These are phyloP conservation scores for Euphydryas editha DNA, from an alignment of 2,888 invertebrate genomes.

Conservation along the genomic window DNA sequence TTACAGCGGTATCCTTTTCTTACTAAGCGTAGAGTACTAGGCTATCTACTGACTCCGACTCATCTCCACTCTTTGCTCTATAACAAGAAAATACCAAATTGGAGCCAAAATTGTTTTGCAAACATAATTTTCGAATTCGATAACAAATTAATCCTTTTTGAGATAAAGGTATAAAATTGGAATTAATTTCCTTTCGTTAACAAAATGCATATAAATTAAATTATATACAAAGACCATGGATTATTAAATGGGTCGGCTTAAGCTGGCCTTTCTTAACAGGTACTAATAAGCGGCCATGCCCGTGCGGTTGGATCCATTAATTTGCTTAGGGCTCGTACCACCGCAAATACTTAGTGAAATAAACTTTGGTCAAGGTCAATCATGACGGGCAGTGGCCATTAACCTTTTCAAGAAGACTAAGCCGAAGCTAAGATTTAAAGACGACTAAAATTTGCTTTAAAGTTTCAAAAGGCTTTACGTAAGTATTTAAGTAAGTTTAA, in stretches of 20 bases:
- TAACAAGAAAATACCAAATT: no score
- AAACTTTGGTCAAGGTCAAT: slow-evolving; percentile 17
- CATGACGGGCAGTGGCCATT: background rate
- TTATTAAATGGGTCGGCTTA: slow-evolving; percentile 7
- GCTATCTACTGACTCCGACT: no score
- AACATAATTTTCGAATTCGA: no score
- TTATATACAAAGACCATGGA: background rate
- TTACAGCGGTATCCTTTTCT: no score
- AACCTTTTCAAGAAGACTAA: background rate
- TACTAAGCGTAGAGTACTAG: no score
- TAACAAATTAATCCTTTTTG: no score
- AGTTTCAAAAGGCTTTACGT: background rate
- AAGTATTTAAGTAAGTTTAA: background rate
- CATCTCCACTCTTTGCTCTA: no score
- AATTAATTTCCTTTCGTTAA: background rate
- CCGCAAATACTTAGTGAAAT: slow-evolving; percentile 22
- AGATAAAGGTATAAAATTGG: no score
- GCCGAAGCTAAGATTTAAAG: no score
- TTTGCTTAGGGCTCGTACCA: slow-evolving; percentile 23
- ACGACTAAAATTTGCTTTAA: background rate
- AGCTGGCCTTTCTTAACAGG: slow-evolving; percentile 7
- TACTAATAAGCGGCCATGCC: background rate
- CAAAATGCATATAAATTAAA: background rate
- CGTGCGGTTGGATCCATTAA: slow-evolving; percentile 17
- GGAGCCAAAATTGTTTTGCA: no score